These are phyloP conservation scores for Archilochus colubris DNA, from an alignment of 2,113 vertebrate species.

Conservation along the genomic window DNA sequence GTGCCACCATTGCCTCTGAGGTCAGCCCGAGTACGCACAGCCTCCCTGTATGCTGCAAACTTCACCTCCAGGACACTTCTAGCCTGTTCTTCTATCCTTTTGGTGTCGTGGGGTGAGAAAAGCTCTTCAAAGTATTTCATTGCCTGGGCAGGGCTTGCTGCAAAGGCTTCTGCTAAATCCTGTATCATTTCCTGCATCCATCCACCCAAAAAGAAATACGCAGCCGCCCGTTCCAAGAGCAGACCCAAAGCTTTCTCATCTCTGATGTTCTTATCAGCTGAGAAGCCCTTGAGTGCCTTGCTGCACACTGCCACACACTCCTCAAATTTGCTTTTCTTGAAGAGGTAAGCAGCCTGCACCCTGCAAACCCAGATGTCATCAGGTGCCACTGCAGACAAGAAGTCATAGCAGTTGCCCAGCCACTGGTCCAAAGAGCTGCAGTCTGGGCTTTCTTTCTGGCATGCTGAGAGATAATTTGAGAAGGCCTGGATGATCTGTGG, in stretches of 20 bases:
- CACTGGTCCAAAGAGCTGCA: neutral
- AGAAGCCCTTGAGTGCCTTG: conserved; percentile 57
- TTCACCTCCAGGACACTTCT: conserved; percentile 76
- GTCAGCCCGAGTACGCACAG: conserved; percentile 78
- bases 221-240: conserved; percentile 82
- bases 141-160: conserved; percentile 74
- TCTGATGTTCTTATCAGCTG: neutral
- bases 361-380: conserved; percentile 57
- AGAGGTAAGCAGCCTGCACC: conserved; percentile 75
- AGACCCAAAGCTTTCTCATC: conserved; percentile 4
- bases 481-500: conserved; percentile 76
- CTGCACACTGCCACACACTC: conserved; percentile 81
- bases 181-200: conserved; percentile 67
- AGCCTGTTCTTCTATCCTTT: conserved; percentile 47
- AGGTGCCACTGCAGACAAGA: conserved; percentile 80
- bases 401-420: conserved; percentile 63
- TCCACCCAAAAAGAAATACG: conserved; percentile 79
- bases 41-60: conserved; percentile 82
- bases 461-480: conserved; percentile 42
- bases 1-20: conserved; percentile 80
- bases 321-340: conserved; percentile 69
- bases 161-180: conserved; percentile 86
- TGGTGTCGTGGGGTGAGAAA: conserved; percentile 68
- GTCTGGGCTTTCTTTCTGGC: neutral
- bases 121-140: conserved; percentile 76